phyloP scores from a whole-genome alignment of 1,140 invertebrate species.

The Drosophila repleta region DNA sequence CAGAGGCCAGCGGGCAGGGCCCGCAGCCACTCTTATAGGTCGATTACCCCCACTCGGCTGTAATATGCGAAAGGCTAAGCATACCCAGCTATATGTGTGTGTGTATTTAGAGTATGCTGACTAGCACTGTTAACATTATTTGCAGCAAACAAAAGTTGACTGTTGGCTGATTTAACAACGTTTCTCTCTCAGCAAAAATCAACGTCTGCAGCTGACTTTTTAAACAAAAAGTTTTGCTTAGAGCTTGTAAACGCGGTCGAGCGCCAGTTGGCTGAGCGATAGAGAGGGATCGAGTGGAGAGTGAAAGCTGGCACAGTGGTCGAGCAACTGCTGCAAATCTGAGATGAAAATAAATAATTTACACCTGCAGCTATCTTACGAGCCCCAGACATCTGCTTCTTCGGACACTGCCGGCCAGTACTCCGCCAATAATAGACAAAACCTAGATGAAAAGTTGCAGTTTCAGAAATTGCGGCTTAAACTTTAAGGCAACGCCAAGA shows the following conservation, averaged over 20 bases:
- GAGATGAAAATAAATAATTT: slow-evolving; percentile 83
- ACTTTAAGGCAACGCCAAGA: slow-evolving; percentile 54
- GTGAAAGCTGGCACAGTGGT: background rate
- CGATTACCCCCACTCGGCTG: too few species aligned
- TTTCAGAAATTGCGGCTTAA: slow-evolving; percentile 74
- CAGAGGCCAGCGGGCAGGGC: too few species aligned
- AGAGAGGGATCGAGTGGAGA: background rate
- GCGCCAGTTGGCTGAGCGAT: slow-evolving; percentile 2
- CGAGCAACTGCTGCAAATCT: slow-evolving; percentile 62
- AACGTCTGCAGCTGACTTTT: slow-evolving; percentile 79
- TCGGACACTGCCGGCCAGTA: slow-evolving; percentile 13
- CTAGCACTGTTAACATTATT: slow-evolving; percentile 67
- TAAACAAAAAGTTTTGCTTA: slow-evolving; percentile 70
- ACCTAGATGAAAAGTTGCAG: slow-evolving; percentile 72
- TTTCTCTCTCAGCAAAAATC: slow-evolving; percentile 61
- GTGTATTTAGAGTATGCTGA: slow-evolving; percentile 19
- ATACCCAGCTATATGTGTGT: slow-evolving; percentile 7
- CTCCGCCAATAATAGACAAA: slow-evolving; percentile 21
- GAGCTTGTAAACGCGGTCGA: slow-evolving; percentile 48
- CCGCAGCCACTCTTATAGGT: too few species aligned
- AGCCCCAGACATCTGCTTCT: slow-evolving; percentile 26
- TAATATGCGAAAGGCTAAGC: background rate
- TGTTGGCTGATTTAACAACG: slow-evolving; percentile 25
- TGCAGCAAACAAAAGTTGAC: slow-evolving; percentile 71
- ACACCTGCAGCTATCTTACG: slow-evolving; percentile 76